phyloP scores from a whole-genome alignment of 1,140 invertebrate genomes.

The Brachionus paranguensis region DNA sequence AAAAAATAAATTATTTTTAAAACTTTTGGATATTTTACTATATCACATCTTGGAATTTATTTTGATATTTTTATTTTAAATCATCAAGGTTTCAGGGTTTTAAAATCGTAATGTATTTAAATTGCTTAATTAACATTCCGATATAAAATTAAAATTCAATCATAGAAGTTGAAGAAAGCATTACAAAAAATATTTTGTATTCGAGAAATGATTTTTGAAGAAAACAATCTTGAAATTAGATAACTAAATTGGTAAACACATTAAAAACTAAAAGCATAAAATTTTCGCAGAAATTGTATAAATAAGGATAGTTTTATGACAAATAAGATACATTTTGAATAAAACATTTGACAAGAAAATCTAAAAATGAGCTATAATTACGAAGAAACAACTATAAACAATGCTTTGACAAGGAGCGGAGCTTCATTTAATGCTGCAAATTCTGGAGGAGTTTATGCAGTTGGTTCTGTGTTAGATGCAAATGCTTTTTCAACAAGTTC shows the following conservation, averaged over 20 bases:
- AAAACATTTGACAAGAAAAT: neutral
- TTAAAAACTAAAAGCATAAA: too few relatives aligned
- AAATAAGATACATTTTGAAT: neutral
- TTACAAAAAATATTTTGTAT: neutral
- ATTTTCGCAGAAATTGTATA: neutral
- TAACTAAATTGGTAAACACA: neutral
- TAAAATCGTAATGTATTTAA: neutral
- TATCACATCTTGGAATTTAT: neutral
- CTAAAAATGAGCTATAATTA: constrained; percentile 1
- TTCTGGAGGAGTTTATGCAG: neutral
- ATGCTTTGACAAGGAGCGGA: neutral
- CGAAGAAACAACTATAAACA: neutral
- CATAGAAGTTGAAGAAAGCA: neutral
- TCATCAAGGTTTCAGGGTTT: neutral
- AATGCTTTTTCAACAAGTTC: neutral
- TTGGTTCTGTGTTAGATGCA: neutral
- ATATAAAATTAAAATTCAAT: neutral
- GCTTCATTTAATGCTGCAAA: neutral
- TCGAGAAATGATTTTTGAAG: neutral
- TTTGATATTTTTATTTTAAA: neutral
- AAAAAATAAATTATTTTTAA: too few relatives aligned
- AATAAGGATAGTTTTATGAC: neutral
- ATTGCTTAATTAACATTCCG: neutral
- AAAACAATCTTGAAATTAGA: neutral
- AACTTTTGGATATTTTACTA: neutral